phyloP scores from a whole-genome alignment of 2,888 invertebrate species.

The Rosalia funebris region DNA sequence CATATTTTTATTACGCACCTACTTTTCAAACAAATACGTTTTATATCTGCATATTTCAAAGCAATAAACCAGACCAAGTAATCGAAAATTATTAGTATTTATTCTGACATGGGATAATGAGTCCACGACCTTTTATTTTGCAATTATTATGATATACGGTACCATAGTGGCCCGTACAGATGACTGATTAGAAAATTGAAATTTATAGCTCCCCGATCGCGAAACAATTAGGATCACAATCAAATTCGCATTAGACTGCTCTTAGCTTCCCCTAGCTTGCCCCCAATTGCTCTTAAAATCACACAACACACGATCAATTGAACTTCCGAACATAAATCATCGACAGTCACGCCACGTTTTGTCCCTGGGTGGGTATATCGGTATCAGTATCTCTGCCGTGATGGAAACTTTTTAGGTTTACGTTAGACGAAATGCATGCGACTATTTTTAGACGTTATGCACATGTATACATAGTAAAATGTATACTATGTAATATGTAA shows the following conservation, averaged over 20 bases:
- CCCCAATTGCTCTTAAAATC: constrained; percentile 37
- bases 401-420: not conserved
- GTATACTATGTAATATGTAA: too few species aligned
- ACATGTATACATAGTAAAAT: too few species aligned
- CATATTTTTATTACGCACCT: too few species aligned
- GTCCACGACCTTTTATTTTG: not conserved
- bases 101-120: not conserved
- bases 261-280: constrained; percentile 30
- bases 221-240: constrained; percentile 47
- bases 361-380: not conserved
- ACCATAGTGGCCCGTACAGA: not conserved
- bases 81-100: not conserved
- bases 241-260: constrained; percentile 42
- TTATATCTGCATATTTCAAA: too few species aligned
- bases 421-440: too few species aligned
- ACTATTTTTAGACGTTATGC: too few species aligned
- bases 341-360: constrained; percentile 32
- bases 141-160: constrained; percentile 4
- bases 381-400: not conserved
- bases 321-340: constrained; percentile 48
- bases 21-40: too few species aligned
- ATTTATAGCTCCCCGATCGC: constrained; percentile 35
- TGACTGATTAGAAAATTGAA: constrained; percentile 15
- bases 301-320: constrained; percentile 40
- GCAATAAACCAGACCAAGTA: too few species aligned